A percentile compares a stretch with the other conserved stretches of the same genome.
phyloP scores from a whole-genome alignment of 2,888 invertebrate genomes.

The Ernsta delagoae region DNA sequence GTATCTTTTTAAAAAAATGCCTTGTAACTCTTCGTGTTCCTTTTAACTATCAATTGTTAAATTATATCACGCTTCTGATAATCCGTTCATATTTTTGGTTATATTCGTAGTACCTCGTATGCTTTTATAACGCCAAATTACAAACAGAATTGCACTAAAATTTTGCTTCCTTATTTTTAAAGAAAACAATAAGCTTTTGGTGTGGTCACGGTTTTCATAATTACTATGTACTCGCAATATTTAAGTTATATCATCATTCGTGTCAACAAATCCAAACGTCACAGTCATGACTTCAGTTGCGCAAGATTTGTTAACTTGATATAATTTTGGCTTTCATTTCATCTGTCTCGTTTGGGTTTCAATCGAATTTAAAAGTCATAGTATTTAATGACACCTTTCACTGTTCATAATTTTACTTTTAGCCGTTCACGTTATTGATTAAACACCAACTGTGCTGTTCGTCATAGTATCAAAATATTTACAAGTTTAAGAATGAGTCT shows the following conservation, averaged over 20 bases:
- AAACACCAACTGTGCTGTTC: background rate
- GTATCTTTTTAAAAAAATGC: too few relatives aligned
- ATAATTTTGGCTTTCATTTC: slow-evolving; percentile 13
- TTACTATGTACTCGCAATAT: background rate
- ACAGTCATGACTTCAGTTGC: background rate
- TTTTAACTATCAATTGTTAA: too few relatives aligned
- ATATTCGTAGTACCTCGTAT: too few relatives aligned
- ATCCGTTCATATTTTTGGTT: too few relatives aligned
- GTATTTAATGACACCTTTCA: slow-evolving; percentile 19
- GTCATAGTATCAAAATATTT: too few relatives aligned
- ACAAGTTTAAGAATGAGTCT: too few relatives aligned
- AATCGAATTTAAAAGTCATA: slow-evolving; percentile 21
- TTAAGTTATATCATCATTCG: background rate
- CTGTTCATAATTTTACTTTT: slow-evolving; percentile 7
- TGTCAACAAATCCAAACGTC: background rate
- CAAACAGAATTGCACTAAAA: too few relatives aligned
- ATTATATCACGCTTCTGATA: too few relatives aligned
- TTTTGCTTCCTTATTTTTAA: background rate
- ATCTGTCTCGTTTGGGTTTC: slow-evolving; percentile 3
- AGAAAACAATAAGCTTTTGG: background rate
- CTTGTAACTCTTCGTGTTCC: background rate
- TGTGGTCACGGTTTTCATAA: background rate
- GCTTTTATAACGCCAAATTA: too few relatives aligned
- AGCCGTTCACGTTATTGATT: background rate
- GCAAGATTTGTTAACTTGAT: background rate